phyloP scores from a whole-genome alignment of 1,140 invertebrate species.

The Calliphora vicina region DNA sequence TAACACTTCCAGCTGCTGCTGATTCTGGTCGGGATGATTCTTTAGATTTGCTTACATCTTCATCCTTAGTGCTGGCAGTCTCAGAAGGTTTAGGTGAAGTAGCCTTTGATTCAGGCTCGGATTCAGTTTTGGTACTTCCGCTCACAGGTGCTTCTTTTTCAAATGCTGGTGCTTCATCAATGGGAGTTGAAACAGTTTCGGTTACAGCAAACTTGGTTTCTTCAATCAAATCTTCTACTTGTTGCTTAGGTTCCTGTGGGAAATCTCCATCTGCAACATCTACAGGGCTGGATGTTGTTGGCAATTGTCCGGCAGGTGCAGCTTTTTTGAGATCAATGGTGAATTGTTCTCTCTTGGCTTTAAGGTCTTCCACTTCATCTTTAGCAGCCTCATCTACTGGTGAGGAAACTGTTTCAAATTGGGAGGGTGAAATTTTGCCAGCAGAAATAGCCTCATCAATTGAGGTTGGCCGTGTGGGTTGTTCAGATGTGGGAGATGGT shows the following conservation, averaged over 20 bases:
- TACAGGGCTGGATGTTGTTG: constrained; percentile 54
- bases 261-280: constrained; percentile 57
- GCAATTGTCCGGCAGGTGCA: constrained; percentile 41
- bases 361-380: constrained; percentile 22
- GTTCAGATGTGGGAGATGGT: no score
- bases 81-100: neutral
- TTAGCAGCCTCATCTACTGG: constrained; percentile 50
- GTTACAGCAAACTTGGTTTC: constrained; percentile 39
- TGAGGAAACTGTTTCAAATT: constrained; percentile 49
- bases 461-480: constrained; percentile 36
- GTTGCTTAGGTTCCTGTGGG: neutral
- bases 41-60: neutral
- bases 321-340: constrained; percentile 12
- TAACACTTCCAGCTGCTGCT: neutral
- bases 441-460: constrained; percentile 34
- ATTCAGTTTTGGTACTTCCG: constrained; percentile 12
- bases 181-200: constrained; percentile 53
- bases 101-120: no score
- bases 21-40: neutral
- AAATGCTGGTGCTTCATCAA: constrained; percentile 47
- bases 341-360: constrained; percentile 26
- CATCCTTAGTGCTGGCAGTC: neutral
- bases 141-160: constrained; percentile 32
- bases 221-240: constrained; percentile 40
- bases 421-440: constrained; percentile 34